Percentiles rank a stretch among this genome's conserved stretches.
Conservation (phyloP, 2,797 vertebrate species). For the Natrix natrix region DNA sequence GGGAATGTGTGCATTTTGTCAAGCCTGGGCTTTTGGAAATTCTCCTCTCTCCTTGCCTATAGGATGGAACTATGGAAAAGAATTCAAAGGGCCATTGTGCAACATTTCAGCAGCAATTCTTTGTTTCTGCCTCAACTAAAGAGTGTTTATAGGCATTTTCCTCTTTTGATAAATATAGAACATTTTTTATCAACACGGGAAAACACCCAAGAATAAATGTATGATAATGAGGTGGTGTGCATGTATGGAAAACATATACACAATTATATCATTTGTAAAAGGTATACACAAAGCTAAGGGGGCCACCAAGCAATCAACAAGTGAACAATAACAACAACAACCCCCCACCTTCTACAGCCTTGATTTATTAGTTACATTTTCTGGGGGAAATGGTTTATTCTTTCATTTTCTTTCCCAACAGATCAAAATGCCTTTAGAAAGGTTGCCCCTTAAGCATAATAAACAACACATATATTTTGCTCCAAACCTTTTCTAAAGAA, state of each 20-base stretch:
- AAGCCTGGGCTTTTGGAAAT: neutral
- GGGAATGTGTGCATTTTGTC: neutral
- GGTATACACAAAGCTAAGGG: neutral
- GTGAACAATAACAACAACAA: neutral
- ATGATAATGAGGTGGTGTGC: neutral
- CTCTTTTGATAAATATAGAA: neutral
- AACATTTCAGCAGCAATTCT: neutral
- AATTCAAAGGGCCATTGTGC: neutral
- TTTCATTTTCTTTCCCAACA: neutral
- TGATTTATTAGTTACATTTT: neutral
- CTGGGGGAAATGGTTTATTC: neutral
- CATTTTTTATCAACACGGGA: neutral
- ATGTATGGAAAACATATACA: neutral
- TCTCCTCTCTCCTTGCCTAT: neutral
- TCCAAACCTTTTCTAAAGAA: neutral
- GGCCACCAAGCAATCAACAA: neutral
- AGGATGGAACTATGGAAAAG: neutral
- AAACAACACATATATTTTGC: neutral
- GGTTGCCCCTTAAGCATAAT: neutral
- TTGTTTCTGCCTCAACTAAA: neutral
- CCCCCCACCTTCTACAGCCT: neutral
- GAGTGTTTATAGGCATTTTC: neutral
- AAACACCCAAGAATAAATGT: neutral
- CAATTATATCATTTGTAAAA: neutral
- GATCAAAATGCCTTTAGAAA: neutral